Evolutionary conservation across 2,888 invertebrate genomes (phyloP).

Genomic region (Trisateles emortualis): DNA sequence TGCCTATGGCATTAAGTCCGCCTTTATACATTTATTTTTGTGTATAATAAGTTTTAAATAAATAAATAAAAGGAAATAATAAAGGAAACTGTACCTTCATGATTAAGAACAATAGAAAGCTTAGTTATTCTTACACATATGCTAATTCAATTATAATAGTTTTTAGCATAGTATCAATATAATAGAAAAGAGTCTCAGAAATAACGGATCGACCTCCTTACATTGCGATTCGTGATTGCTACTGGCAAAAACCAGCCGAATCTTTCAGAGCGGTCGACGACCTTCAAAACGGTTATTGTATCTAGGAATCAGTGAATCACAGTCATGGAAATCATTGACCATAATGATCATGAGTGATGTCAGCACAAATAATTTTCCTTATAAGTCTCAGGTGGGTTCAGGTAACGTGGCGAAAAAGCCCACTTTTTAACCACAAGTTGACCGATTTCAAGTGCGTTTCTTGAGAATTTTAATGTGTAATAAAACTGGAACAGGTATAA

Average conservation of each 20-base stretch:
- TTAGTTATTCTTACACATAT: no score
- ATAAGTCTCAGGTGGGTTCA: slow-evolving; percentile 4
- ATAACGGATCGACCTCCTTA: slow-evolving; percentile 56
- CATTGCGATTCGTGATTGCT: slow-evolving; percentile 23
- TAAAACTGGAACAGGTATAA: neutral
- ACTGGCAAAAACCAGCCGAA: slow-evolving; percentile 54
- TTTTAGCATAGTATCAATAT: slow-evolving; percentile 5
- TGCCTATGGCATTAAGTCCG: no score
- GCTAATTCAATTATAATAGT: slow-evolving; percentile 11
- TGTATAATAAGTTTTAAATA: no score
- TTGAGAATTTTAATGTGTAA: slow-evolving; percentile 18
- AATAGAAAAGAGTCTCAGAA: slow-evolving; percentile 30
- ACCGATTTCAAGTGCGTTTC: slow-evolving; percentile 27
- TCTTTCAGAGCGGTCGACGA: slow-evolving; percentile 48
- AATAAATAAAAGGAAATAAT: no score
- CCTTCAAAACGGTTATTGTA: slow-evolving; percentile 43
- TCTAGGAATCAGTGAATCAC: slow-evolving; percentile 49
- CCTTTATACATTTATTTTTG: no score
- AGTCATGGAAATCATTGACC: slow-evolving; percentile 23
- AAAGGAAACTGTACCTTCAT: no score
- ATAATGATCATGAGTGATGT: slow-evolving; percentile 25
- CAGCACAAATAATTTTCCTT: slow-evolving; percentile 31
- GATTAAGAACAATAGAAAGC: no score
- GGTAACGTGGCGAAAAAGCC: slow-evolving; percentile 14
- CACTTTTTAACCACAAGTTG: slow-evolving; percentile 33